These are phyloP conservation scores for Sarcoramphus papa DNA, from an alignment of 2,797 vertebrate species.

Conservation along the genomic window DNA sequence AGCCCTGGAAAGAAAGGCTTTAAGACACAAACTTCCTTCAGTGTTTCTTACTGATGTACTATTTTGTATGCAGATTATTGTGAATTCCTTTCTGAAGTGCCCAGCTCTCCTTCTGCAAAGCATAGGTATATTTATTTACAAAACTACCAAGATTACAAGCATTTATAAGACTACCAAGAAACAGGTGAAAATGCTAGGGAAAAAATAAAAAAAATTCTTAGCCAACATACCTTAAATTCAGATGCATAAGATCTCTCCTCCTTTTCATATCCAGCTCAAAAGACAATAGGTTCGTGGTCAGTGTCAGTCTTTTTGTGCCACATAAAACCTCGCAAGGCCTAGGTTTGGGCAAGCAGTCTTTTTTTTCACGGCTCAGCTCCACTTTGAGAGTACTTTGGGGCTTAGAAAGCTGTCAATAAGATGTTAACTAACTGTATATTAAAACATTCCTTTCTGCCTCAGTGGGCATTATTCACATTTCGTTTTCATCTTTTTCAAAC, in stretches of 20 bases:
- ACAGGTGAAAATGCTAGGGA: background rate
- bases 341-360: background rate
- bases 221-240: background rate
- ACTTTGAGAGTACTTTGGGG: background rate
- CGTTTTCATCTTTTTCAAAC: background rate
- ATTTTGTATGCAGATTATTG: background rate
- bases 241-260: background rate
- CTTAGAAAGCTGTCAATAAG: background rate
- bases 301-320: background rate
- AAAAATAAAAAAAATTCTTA: background rate
- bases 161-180: background rate
- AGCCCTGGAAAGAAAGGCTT: background rate
- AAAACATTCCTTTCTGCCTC: background rate
- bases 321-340: background rate
- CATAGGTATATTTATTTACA: background rate
- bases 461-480: background rate
- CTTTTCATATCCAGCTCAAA: background rate
- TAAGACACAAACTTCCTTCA: background rate
- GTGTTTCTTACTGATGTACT: background rate
- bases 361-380: background rate
- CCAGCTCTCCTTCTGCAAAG: background rate
- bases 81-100: background rate
- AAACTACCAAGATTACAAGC: background rate
- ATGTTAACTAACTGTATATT: background rate
- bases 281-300: background rate